Conservation (phyloP, 2,888 invertebrate genomes). For the Caenorhabditis panamensis region DNA sequence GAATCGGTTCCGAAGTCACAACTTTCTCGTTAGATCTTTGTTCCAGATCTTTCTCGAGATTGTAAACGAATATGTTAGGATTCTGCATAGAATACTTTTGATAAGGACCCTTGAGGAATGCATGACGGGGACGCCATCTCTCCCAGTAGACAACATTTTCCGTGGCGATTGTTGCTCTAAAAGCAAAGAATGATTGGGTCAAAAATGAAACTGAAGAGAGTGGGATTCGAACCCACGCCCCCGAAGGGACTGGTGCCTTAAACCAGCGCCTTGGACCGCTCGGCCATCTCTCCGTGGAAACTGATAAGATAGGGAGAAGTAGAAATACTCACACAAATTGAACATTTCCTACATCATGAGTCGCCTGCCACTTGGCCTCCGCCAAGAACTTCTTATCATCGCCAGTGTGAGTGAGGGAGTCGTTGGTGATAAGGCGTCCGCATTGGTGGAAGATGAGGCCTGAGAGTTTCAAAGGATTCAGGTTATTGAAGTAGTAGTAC, state of each 20-base stretch:
- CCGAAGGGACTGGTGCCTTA: conserved; percentile 90
- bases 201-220: conserved; percentile 80
- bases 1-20: conserved; percentile 43
- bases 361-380: conserved; percentile 69
- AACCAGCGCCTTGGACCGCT: conserved; percentile 90
- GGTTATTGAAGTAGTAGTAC: neutral
- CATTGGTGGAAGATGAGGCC: conserved; percentile 71
- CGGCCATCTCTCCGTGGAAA: conserved; percentile 33
- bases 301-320: neutral
- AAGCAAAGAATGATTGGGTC: conserved; percentile 10
- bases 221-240: conserved; percentile 92
- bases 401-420: conserved; percentile 70
- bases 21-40: conserved; percentile 35
- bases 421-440: conserved; percentile 60
- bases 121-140: conserved; percentile 67
- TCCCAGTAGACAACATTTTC: conserved; percentile 75
- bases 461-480: neutral
- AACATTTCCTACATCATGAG: conserved; percentile 69
- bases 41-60: conserved; percentile 41
- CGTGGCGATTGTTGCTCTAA: conserved; percentile 67
- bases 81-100: conserved; percentile 29
- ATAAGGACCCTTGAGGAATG: conserved; percentile 62
- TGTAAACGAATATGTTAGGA: conserved; percentile 49
- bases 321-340: conserved; percentile 71
- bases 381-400: conserved; percentile 72